Conservation (phyloP, 2,888 invertebrate genomes). For the Cosmia trapezina region DNA sequence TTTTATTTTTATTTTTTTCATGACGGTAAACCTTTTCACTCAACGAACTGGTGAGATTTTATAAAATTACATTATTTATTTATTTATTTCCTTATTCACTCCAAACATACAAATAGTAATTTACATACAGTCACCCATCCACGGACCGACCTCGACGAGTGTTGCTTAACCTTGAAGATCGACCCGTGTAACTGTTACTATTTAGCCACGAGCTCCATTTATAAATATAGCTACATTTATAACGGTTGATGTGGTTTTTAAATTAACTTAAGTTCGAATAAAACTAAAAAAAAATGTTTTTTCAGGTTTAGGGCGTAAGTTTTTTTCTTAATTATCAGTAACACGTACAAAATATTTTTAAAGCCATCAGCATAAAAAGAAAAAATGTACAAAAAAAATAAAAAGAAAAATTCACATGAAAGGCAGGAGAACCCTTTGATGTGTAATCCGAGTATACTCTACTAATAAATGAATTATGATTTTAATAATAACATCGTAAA, state of each 20-base stretch:
- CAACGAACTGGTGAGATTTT: conserved; percentile 4
- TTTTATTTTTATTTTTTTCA: conserved; percentile 1
- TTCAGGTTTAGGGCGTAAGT: conserved; percentile 8
- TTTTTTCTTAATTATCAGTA: background rate
- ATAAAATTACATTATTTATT: background rate
- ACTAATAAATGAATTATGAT: too few relatives aligned
- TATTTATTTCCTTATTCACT: too few relatives aligned
- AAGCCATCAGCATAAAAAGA: background rate
- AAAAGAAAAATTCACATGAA: background rate
- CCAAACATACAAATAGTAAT: too few relatives aligned
- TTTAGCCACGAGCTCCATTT: background rate
- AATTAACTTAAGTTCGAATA: background rate
- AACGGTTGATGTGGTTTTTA: background rate
- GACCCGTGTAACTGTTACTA: background rate
- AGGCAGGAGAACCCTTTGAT: background rate
- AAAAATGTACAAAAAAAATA: background rate
- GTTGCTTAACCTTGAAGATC: background rate
- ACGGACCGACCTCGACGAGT: too few relatives aligned
- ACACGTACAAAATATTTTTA: background rate
- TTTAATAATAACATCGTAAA: background rate
- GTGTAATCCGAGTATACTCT: background rate
- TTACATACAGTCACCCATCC: too few relatives aligned
- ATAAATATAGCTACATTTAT: background rate
- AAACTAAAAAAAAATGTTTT: background rate
- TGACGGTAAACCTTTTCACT: background rate